Percentiles rank a stretch among this genome's conserved stretches.
Evolutionary conservation across 2,797 vertebrate genomes (phyloP).

Genomic region (Ctenosaura bakeri): DNA sequence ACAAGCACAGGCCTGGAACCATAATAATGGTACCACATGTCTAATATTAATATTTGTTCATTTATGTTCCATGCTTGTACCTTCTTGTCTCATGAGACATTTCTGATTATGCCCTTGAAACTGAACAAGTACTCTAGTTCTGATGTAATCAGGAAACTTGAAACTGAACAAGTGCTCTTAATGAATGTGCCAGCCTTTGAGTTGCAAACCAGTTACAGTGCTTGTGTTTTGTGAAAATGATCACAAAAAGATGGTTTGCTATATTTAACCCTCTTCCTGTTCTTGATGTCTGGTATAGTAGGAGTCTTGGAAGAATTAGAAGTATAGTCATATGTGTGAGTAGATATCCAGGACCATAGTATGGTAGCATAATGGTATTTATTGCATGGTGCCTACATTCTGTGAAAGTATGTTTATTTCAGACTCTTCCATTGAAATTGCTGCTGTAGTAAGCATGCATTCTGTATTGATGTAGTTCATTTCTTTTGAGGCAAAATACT

Average conservation of each 20-base stretch:
- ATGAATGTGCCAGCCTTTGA: background rate
- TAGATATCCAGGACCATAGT: too few species aligned
- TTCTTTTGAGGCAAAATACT: background rate
- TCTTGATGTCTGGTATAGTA: too few species aligned
- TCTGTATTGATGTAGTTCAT: background rate
- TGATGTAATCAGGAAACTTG: background rate
- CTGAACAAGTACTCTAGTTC: background rate
- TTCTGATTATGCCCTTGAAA: background rate
- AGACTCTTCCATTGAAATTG: background rate
- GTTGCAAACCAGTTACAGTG: background rate
- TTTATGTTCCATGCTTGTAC: background rate
- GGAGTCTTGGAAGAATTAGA: background rate
- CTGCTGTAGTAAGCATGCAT: background rate
- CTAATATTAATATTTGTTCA: too few species aligned
- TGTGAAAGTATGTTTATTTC: background rate
- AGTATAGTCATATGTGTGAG: background rate
- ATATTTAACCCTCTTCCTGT: background rate
- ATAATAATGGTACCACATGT: too few species aligned
- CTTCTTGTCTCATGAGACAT: background rate
- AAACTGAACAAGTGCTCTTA: background rate
- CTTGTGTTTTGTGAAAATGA: background rate
- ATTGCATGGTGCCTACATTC: too few species aligned
- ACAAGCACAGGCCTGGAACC: too few species aligned
- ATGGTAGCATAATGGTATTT: background rate
- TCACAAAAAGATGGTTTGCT: background rate